phyloP scores from a whole-genome alignment of 1,140 invertebrate genomes.

The Drosophila arizonae region DNA sequence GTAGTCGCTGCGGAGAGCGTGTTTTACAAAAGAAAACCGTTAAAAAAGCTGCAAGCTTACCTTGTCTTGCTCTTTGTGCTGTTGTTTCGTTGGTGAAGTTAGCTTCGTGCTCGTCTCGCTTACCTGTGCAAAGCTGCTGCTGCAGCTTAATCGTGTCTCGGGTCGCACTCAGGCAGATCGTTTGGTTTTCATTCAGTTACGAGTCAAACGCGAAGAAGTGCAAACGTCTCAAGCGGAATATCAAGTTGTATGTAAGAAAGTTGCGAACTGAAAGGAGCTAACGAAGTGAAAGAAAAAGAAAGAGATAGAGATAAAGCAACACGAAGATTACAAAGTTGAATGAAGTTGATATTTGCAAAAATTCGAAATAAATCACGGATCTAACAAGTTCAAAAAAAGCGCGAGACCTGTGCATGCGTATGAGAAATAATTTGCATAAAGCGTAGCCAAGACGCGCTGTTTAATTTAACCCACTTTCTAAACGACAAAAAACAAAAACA shows the following conservation, averaged over 20 bases:
- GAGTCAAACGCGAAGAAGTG: constrained; percentile 72
- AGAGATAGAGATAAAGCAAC: constrained; percentile 39
- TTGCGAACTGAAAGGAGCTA: constrained; percentile 46
- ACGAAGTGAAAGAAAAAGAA: constrained; percentile 43
- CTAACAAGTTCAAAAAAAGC: constrained; percentile 45
- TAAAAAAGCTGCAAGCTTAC: constrained; percentile 31
- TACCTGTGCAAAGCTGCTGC: constrained; percentile 37
- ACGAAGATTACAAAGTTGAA: constrained; percentile 72
- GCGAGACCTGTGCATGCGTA: constrained; percentile 25
- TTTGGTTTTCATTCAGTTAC: constrained; percentile 54
- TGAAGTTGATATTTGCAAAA: constrained; percentile 70
- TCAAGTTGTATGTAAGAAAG: constrained; percentile 63
- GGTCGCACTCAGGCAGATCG: constrained; percentile 22
- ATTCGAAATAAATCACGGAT: constrained; percentile 66
- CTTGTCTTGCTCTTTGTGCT: constrained; percentile 13
- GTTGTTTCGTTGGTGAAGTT: constrained; percentile 30
- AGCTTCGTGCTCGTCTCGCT: constrained; percentile 16
- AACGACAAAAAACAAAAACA: constrained; percentile 56
- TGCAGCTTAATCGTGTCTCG: constrained; percentile 37
- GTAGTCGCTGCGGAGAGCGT: neutral
- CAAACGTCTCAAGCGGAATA: constrained; percentile 66
- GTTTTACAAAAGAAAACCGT: constrained; percentile 18
- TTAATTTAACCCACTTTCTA: constrained; percentile 75
- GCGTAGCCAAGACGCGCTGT: constrained; percentile 58
- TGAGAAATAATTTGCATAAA: constrained; percentile 60